Percentiles rank a stretch among this genome's conserved stretches.
These are phyloP conservation scores for Catalaphyllia jardinei DNA, from an alignment of 64 coral and sea anemone species.

Conservation along the genomic window DNA sequence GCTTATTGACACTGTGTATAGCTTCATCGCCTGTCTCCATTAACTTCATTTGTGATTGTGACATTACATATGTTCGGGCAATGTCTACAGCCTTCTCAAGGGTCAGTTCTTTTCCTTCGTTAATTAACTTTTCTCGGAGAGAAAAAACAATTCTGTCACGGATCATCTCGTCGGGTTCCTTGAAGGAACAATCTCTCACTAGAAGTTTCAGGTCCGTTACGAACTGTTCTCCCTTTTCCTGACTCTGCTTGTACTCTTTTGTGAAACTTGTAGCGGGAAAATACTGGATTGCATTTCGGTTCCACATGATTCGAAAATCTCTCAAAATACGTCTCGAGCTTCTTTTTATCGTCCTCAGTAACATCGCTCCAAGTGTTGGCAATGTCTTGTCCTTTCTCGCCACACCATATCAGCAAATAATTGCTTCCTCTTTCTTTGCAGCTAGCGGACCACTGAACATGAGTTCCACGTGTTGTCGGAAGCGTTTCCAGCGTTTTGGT, in stretches of 20 bases:
- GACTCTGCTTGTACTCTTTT: constrained; percentile 22
- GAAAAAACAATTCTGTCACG: constrained; percentile 45
- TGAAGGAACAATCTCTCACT: constrained; percentile 16
- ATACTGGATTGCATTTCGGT: constrained; percentile 14
- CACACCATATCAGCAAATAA: constrained; percentile 49
- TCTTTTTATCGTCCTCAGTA: constrained; percentile 21
- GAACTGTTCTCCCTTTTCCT: constrained; percentile 39
- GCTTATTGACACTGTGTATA: neutral
- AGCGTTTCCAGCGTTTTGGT: constrained; percentile 33
- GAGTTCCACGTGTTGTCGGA: constrained; percentile 32
- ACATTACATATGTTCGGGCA: constrained; percentile 13
- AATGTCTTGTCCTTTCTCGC: constrained; percentile 52
- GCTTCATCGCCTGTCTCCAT: neutral
- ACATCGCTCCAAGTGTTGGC: constrained; percentile 15
- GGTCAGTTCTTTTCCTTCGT: constrained; percentile 15
- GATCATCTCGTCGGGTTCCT: constrained; percentile 34
- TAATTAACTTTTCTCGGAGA: constrained; percentile 33
- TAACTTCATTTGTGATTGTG: constrained; percentile 38
- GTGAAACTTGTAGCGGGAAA: neutral
- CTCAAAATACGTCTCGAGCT: neutral
- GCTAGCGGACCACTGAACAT: constrained; percentile 41
- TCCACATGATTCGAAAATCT: constrained; percentile 18
- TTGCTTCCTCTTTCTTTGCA: neutral
- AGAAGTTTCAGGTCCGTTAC: constrained; percentile 23
- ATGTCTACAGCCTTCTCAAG: constrained; percentile 40